These are phyloP conservation scores for Panopea generosa DNA, from an alignment of 2,888 invertebrate genomes.

Conservation along the genomic window DNA sequence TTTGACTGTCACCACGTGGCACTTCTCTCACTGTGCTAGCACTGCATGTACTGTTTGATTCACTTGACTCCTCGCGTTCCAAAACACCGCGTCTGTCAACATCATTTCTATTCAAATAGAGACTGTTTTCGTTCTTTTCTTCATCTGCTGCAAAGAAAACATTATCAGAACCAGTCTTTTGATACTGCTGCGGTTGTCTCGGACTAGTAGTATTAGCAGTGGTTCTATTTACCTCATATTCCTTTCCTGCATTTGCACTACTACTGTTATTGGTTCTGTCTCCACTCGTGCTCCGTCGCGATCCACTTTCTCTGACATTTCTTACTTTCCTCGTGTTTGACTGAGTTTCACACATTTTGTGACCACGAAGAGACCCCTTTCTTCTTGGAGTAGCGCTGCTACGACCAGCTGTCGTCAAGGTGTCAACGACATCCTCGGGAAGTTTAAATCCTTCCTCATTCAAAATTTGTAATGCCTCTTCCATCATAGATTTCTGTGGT, in stretches of 20 bases:
- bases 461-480: constrained; percentile 54
- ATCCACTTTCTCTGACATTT: constrained; percentile 36
- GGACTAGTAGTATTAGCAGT: background rate
- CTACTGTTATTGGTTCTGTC: background rate
- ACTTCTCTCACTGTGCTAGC: constrained; percentile 49
- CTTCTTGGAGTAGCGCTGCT: constrained; percentile 24
- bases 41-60: constrained; percentile 50
- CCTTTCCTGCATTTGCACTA: background rate
- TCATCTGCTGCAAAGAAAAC: background rate
- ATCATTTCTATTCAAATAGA: background rate
- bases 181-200: background rate
- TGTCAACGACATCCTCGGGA: constrained; percentile 55
- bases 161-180: background rate
- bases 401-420: constrained; percentile 41
- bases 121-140: no score
- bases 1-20: background rate
- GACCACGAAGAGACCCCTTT: constrained; percentile 38
- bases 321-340: constrained; percentile 34
- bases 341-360: constrained; percentile 50
- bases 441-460: constrained; percentile 56
- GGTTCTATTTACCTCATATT: background rate
- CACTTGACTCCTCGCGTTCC: constrained; percentile 39
- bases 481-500: constrained; percentile 37
- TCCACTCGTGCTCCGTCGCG: constrained; percentile 14
- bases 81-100: background rate